Evolutionary conservation across 2,113 vertebrate species (phyloP).

Genomic region (Ctenodactylus gundi): DNA sequence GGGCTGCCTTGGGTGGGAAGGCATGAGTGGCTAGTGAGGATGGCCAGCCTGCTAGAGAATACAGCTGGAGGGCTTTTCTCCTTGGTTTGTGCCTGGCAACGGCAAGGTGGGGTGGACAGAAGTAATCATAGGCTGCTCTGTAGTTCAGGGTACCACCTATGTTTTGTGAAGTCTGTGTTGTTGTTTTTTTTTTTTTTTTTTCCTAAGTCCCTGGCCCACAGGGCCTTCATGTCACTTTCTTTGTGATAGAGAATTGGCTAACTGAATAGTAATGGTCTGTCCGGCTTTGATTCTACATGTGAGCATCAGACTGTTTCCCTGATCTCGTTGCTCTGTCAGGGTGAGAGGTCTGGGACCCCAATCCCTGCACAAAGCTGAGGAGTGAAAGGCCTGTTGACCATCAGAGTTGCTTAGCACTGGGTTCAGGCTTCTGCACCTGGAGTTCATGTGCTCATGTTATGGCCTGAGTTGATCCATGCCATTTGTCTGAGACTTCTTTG

Average conservation of each 20-base stretch:
- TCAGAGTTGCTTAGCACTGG: background rate
- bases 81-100: background rate
- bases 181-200: too few relatives aligned
- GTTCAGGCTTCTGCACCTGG: background rate
- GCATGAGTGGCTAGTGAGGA: background rate
- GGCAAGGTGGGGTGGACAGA: background rate
- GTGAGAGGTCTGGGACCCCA: background rate
- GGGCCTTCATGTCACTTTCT: background rate
- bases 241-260: background rate
- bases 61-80: background rate
- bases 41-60: background rate
- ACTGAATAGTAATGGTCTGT: background rate
- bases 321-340: background rate
- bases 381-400: background rate
- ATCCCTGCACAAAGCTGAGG: background rate
- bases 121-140: background rate
- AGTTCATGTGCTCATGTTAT: background rate
- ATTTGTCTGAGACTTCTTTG: background rate
- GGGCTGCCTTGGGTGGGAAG: constrained; percentile 29
- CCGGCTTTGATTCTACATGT: constrained; percentile 37
- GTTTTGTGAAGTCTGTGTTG: constrained; percentile 27
- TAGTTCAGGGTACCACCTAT: background rate
- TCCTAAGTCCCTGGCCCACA: background rate
- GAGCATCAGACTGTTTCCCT: background rate
- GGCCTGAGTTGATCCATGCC: background rate